phyloP scores from a whole-genome alignment of 2,113 vertebrate genomes.

The Chionis minor region DNA sequence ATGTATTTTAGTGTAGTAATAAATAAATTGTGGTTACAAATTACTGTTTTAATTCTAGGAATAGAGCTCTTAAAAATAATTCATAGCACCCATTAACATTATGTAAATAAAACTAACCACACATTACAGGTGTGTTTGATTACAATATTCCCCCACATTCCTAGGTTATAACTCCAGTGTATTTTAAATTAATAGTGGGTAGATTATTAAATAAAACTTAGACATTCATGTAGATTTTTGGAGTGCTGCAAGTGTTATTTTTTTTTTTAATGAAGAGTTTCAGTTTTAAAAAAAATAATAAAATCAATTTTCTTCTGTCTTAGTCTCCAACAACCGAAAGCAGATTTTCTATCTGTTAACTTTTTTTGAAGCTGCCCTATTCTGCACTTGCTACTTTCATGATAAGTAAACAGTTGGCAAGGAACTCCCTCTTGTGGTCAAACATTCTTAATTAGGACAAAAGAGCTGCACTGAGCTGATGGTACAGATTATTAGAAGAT shows the following conservation, averaged over 20 bases:
- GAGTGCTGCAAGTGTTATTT: not conserved
- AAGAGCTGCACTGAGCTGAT: not conserved
- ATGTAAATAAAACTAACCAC: not conserved
- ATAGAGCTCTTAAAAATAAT: not conserved
- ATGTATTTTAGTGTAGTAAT: not conserved
- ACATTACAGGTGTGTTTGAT: not conserved
- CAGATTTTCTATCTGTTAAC: not conserved
- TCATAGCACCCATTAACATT: not conserved
- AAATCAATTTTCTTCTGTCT: not conserved
- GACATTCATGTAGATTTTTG: not conserved
- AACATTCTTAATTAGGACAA: constrained; percentile 70
- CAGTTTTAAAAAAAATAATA: not conserved
- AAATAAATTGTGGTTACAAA: not conserved
- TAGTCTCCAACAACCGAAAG: not conserved
- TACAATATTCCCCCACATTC: not conserved
- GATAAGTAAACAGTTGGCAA: constrained; percentile 84
- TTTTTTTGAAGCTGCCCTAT: constrained; percentile 1
- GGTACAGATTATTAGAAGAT: constrained; percentile 47
- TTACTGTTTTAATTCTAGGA: not conserved
- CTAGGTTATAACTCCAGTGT: not conserved
- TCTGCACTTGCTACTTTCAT: not conserved
- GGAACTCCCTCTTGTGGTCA: constrained; percentile 98
- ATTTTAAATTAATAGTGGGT: not conserved
- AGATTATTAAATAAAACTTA: not conserved
- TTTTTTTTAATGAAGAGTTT: not conserved